These are phyloP conservation scores for Sinosuthora webbiana DNA, from an alignment of 2,113 vertebrate genomes.

Conservation along the genomic window DNA sequence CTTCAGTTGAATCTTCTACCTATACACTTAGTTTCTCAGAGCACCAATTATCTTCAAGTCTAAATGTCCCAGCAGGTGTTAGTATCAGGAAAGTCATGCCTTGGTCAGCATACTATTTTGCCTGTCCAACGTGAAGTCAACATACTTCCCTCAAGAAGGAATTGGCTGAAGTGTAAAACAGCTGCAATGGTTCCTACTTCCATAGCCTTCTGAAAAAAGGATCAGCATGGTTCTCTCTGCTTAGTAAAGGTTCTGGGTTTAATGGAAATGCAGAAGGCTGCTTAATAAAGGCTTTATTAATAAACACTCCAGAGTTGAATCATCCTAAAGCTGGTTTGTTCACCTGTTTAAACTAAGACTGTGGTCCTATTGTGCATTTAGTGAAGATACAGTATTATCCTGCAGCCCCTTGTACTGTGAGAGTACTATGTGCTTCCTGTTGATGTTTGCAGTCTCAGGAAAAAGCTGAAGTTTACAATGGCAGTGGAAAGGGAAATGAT, in stretches of 20 bases:
- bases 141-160: not conserved
- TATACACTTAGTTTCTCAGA: not conserved
- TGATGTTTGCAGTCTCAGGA: not conserved
- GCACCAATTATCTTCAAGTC: not conserved
- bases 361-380: not conserved
- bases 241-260: not conserved
- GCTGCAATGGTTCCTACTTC: not conserved
- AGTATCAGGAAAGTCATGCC: not conserved
- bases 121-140: not conserved
- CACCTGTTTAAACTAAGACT: not conserved
- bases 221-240: not conserved
- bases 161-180: not conserved
- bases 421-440: constrained; percentile 1
- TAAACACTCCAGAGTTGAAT: not conserved
- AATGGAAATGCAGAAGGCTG: not conserved
- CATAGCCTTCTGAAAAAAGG: not conserved
- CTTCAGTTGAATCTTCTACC: not conserved
- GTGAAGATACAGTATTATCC: not conserved
- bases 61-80: not conserved
- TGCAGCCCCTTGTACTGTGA: not conserved
- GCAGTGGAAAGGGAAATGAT: constrained; percentile 40
- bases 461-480: constrained; percentile 28
- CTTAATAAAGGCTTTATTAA: not conserved
- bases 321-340: not conserved
- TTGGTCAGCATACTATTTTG: not conserved